Base-by-base conservation (phyloP, 2,888 invertebrate species). In the Phragmatobia fuliginosa region DNA sequence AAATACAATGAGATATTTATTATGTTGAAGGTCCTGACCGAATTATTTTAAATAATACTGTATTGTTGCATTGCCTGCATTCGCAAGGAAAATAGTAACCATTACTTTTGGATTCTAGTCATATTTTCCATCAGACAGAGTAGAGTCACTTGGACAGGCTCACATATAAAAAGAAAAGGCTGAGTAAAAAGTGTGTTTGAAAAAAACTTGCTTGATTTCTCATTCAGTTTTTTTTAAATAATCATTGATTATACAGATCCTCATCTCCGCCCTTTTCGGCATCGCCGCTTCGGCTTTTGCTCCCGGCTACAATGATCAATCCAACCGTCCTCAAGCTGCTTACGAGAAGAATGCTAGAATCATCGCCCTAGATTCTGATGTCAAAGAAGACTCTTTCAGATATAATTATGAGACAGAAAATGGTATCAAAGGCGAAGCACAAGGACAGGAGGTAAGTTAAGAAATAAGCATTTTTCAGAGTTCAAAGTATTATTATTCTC, bases 401-500 rank as follows among this genome's bases (percentile, higher is more conserved):
- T 94, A 88, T 81, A 94, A 90, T 88, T 95, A 87, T 58, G 94
- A 95, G 80, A 95, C 95, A 10, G 94, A 95, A 77, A 95, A 94
- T 63, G 94, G 94, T 0, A 95, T 95, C 82, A 94, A 94, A 75
- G 94, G 92, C 77, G 93, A 95, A 79, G 95, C 94, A 56, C 93
- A 94, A 77, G 94, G 95, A 0, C 92, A 78, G 74, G 94, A 94
- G 93, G 94, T 94, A 81, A 81, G 88, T 66, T 2, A 36, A 25
- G 16, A 28, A 16, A 56, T 2, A 16, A 56, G 2, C 14, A 28
- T 14, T 25, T 52, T 25, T 3, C 4, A 11, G 52, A 52, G n/a
- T n/a, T n/a, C n/a, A 25, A 3, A 2, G 2, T 21, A 25, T 52
- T 52, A 11, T 49, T 2, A 25, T 49, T n/a, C 6, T 10, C 25